A percentile compares a stretch with the other conserved stretches of the same genome.
These are phyloP conservation scores for Balanococcus diminutus DNA, from an alignment of 2,888 invertebrate species.

Conservation along the genomic window DNA sequence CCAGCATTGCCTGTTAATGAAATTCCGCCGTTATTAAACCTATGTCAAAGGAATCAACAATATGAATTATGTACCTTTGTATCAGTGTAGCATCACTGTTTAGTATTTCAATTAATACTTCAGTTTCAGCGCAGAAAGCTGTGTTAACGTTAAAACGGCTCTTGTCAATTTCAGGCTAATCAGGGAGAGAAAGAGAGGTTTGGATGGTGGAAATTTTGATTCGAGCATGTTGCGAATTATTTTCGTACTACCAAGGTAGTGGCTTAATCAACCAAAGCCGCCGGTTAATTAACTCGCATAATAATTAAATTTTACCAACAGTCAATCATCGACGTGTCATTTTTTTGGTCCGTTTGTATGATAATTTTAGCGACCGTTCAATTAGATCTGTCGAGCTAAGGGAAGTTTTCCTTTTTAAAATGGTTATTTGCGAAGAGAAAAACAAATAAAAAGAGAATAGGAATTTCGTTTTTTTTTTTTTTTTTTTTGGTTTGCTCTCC, in stretches of 20 bases:
- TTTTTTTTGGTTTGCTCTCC: too few relatives aligned
- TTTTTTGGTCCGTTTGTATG: neutral
- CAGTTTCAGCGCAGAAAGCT: slow-evolving; percentile 46
- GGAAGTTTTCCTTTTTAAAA: neutral
- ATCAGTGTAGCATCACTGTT: slow-evolving; percentile 39
- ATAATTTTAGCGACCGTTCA: neutral
- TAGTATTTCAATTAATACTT: slow-evolving; percentile 51
- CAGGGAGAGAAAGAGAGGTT: neutral
- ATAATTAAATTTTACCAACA: neutral
- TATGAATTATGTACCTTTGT: slow-evolving; percentile 1
- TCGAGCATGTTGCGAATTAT: slow-evolving; percentile 22
- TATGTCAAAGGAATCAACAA: slow-evolving; percentile 32
- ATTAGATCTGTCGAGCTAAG: neutral
- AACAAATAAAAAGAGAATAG: neutral
- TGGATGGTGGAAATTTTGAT: neutral
- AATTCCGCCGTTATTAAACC: slow-evolving; percentile 34
- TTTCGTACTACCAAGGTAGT: neutral
- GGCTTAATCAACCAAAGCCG: slow-evolving; percentile 5
- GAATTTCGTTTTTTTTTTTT: neutral
- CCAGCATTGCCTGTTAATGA: slow-evolving; percentile 26
- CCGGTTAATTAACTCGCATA: slow-evolving; percentile 7
- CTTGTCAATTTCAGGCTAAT: slow-evolving; percentile 49
- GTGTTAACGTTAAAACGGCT: slow-evolving; percentile 42
- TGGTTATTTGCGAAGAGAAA: neutral
- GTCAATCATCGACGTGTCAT: neutral